These are phyloP conservation scores for Manis crassicaudata DNA, from an alignment of 2,797 vertebrate genomes.

Conservation along the genomic window DNA sequence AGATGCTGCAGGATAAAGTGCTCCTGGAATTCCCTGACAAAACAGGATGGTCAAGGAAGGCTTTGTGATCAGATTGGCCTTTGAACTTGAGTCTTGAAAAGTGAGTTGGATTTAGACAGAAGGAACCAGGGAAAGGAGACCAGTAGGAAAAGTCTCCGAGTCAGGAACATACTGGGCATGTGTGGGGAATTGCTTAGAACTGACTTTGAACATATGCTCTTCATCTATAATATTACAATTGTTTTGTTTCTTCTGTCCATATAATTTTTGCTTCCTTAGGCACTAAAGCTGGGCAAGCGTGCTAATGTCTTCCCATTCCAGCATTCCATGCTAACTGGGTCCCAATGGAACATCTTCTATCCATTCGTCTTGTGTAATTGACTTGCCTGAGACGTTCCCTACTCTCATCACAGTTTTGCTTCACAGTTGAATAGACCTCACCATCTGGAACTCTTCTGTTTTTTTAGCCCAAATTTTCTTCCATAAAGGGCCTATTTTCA, in stretches of 20 bases:
- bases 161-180: not conserved
- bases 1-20: not conserved
- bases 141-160: not conserved
- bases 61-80: not conserved
- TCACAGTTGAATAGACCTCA: constrained; percentile 54
- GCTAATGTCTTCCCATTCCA: constrained; percentile 43
- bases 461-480: constrained; percentile 58
- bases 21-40: not conserved
- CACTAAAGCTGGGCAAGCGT: constrained; percentile 28
- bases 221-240: constrained; percentile 46
- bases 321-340: constrained; percentile 15
- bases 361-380: constrained; percentile 70
- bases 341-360: constrained; percentile 57
- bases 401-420: constrained; percentile 67
- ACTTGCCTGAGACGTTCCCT: constrained; percentile 56
- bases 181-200: not conserved
- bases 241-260: constrained; percentile 60
- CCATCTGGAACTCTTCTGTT: constrained; percentile 64
- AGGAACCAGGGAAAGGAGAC: not conserved
- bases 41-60: not conserved
- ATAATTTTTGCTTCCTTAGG: constrained; percentile 54
- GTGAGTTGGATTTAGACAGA: not conserved
- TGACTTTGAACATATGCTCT: constrained; percentile 31
- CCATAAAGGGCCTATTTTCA: constrained; percentile 53
- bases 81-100: not conserved